phyloP scores from a whole-genome alignment of 2,113 vertebrate species.

The Lasiurus borealis region DNA sequence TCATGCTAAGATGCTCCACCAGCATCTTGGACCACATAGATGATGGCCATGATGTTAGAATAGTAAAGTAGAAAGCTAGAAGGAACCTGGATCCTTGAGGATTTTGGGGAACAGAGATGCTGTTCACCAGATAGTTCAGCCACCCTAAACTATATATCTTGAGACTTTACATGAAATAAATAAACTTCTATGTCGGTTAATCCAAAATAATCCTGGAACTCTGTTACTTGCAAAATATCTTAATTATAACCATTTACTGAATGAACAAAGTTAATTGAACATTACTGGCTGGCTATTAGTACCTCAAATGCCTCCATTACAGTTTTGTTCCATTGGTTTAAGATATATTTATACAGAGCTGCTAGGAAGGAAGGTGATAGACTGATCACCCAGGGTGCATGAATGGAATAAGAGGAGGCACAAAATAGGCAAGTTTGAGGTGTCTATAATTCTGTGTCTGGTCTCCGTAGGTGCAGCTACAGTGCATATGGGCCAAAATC shows the following conservation, averaged over 20 bases:
- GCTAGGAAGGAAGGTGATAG: not conserved
- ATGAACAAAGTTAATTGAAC: slow-evolving; percentile 9
- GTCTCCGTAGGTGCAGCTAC: not conserved
- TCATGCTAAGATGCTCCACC: not conserved
- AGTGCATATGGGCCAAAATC: not conserved
- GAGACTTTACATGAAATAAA: not conserved
- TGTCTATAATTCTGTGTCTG: not conserved
- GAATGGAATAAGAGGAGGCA: not conserved
- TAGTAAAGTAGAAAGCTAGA: not conserved
- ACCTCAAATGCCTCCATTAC: not conserved
- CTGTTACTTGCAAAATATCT: slow-evolving; percentile 20
- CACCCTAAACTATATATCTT: not conserved
- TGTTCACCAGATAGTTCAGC: not conserved
- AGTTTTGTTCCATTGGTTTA: not conserved
- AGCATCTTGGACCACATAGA: not conserved
- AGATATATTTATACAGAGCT: not conserved
- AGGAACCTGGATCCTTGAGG: not conserved
- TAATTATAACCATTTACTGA: slow-evolving; percentile 16
- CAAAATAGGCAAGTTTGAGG: not conserved
- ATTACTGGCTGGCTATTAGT: not conserved
- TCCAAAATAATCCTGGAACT: not conserved
- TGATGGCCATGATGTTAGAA: not conserved
- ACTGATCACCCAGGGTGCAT: not conserved
- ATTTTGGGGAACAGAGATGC: not conserved
- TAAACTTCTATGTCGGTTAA: slow-evolving; percentile 7